A percentile compares a stretch with the other conserved stretches of the same genome.
phyloP scores from a whole-genome alignment of 2,797 vertebrate genomes.

The Diceros bicornis region DNA sequence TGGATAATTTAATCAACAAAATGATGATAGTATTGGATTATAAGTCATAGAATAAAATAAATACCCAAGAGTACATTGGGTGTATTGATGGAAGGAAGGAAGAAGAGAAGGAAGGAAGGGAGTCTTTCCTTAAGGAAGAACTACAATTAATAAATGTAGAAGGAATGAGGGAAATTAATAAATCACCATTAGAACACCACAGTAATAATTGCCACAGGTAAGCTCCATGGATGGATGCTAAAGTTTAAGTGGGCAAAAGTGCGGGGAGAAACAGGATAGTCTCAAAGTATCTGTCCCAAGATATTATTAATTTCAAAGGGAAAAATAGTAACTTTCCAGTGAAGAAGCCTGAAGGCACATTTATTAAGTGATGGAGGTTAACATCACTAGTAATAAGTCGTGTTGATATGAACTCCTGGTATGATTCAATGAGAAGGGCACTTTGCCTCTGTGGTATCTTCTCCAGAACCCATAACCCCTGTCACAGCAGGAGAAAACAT shows the following conservation, averaged over 20 bases:
- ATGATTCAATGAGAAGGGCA: not conserved
- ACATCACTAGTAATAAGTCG: not conserved
- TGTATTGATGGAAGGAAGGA: not conserved
- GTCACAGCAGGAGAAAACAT: not conserved
- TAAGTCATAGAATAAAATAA: constrained; percentile 26
- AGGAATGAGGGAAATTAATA: not conserved
- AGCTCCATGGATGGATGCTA: not conserved
- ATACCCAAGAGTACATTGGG: not conserved
- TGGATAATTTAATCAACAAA: not conserved
- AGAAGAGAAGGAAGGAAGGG: not conserved
- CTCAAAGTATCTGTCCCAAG: not conserved
- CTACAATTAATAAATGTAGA: not conserved
- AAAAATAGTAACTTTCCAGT: not conserved
- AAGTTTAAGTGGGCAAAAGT: not conserved
- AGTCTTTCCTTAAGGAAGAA: constrained; percentile 37
- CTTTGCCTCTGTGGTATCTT: not conserved
- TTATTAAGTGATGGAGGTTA: not conserved
- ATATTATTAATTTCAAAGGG: not conserved
- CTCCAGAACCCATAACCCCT: not conserved
- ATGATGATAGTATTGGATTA: not conserved
- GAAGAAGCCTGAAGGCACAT: not conserved
- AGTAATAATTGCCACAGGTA: not conserved
- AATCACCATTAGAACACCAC: not conserved
- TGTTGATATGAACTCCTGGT: too few relatives aligned
- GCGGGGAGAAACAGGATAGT: not conserved